Evolutionary conservation across 2,888 invertebrate genomes (phyloP), one percentile per base, ranked within the genome.

Genomic region (Stenurella melanura): DNA sequence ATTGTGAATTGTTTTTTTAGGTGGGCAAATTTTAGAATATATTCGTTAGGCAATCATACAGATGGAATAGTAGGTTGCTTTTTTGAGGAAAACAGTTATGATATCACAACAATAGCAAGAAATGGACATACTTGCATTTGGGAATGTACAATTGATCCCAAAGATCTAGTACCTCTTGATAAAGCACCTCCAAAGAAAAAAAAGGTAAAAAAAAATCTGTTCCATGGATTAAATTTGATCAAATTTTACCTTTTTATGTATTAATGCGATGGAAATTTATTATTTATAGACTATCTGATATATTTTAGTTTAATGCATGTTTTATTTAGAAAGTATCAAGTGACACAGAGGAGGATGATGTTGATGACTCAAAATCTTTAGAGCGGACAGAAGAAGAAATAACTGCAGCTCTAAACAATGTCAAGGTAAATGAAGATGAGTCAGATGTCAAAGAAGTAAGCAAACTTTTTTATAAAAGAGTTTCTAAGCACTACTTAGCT

Each of bases 111-210:
- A 0, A 91, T 97, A 1, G 94, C 95, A 86, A 93, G 94, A 84
- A 97, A 97, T 89, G 97, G 97, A 0, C 95, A 95, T 83, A 89
- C 96, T 5, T 94, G 94, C 87, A 87, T 96, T 60, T 98, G 98
- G 98, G 95, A 96, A 86, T 95, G 96, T 82, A 95, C 93, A 83
- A 90, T 96, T 70, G 93, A 94, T 75, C 92, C 94, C 0, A 93
- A 93, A 68, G 95, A 94, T 72, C 90, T 97, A 63, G 89, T 93
- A 17, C 90, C 90, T 7, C 81, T 82, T 12, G 84, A 87, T 0
- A 90, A 89, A 26, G 89, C 90, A 56, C 91, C 92, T 80, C 90
- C 91, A 60, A 90, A 88, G 0, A 92, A 92, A 80, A 91, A 89
- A 81, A 91, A 91, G 83, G 84, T 83, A 75, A 42, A 34, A 34